phyloP scores from a whole-genome alignment of 2,797 vertebrate species.

The Syngnathus rostellatus region DNA sequence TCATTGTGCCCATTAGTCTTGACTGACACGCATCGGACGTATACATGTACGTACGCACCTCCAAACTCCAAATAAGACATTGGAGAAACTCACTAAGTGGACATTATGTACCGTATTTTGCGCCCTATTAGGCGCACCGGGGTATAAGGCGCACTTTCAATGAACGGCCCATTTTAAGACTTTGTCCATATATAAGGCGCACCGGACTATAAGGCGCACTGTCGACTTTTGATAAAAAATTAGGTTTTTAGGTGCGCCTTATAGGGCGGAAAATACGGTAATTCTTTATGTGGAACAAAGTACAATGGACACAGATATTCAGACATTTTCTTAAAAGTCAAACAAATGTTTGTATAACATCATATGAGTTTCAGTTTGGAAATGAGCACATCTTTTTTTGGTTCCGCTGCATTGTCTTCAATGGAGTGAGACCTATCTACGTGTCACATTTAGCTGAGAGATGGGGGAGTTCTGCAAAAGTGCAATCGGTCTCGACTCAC shows the following conservation, averaged over 20 bases:
- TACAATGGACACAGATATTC: no score
- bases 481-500: slow-evolving; percentile 4
- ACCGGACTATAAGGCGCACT: no score
- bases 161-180: no score
- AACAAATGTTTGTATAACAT: not conserved
- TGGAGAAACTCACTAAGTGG: not conserved
- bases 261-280: not conserved
- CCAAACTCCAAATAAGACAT: not conserved
- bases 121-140: no score
- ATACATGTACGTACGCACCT: not conserved
- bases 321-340: no score
- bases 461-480: not conserved
- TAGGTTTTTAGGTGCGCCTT: no score
- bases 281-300: not conserved
- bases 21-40: not conserved
- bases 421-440: not conserved
- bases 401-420: not conserved
- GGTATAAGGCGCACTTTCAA: no score
- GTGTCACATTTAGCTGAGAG: not conserved
- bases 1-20: slow-evolving; percentile 36
- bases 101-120: no score
- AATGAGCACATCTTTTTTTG: not conserved
- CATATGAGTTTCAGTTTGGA: not conserved
- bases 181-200: no score
- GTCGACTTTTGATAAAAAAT: no score